These are phyloP conservation scores for Zhengitettix transpicula DNA, from an alignment of 2,888 invertebrate species.

Conservation along the genomic window DNA sequence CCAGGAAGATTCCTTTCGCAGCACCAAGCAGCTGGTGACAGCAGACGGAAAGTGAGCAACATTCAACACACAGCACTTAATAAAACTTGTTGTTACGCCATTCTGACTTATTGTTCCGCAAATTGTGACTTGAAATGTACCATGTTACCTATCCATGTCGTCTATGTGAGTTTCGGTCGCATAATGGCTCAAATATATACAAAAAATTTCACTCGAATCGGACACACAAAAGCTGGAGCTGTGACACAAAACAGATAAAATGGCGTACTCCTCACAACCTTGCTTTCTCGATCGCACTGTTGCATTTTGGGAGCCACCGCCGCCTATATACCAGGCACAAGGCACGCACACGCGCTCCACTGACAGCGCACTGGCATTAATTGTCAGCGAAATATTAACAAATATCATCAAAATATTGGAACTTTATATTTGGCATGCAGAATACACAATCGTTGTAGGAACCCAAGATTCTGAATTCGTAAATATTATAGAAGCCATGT, in stretches of 20 bases:
- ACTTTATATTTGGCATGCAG: no score
- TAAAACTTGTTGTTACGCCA: slow-evolving; percentile 12
- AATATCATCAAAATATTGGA: no score
- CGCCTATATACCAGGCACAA: no score
- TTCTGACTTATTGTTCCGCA: slow-evolving; percentile 8
- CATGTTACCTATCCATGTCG: slow-evolving; percentile 12
- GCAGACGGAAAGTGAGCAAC: slow-evolving; percentile 14
- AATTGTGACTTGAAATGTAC: slow-evolving; percentile 7
- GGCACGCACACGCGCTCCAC: no score
- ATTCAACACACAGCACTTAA: slow-evolving; percentile 10
- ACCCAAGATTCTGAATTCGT: no score
- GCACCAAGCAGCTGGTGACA: slow-evolving; percentile 14
- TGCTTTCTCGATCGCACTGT: no score
- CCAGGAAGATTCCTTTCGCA: slow-evolving; percentile 13
- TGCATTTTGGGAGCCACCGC: no score
- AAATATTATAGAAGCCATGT: no score
- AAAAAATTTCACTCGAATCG: slow-evolving; percentile 1
- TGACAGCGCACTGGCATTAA: no score
- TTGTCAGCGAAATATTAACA: no score
- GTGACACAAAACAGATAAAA: slow-evolving; percentile 12
- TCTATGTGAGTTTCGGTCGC: slow-evolving; percentile 1
- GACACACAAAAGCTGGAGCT: slow-evolving; percentile 3
- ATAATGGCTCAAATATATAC: slow-evolving; percentile 4
- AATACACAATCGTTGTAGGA: no score
- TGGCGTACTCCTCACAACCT: slow-evolving; percentile 8